phyloP scores from a whole-genome alignment of 2,113 vertebrate species.

The Parotia lawesii region DNA sequence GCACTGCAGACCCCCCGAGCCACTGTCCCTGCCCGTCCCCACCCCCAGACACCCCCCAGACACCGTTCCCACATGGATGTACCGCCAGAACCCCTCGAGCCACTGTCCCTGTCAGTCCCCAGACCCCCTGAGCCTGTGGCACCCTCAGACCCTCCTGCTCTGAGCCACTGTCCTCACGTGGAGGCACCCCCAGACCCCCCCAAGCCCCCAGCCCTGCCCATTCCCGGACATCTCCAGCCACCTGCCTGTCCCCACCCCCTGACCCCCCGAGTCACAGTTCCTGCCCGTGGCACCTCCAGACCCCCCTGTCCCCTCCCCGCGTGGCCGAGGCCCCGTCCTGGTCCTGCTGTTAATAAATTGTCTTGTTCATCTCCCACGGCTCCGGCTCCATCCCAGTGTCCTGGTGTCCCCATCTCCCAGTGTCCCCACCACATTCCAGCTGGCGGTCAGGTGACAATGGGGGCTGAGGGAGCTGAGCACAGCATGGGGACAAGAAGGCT shows the following conservation, averaged over 20 bases:
- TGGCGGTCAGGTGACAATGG: too few species aligned
- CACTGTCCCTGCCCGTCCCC: too few species aligned
- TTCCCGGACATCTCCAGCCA: neutral
- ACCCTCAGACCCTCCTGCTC: neutral
- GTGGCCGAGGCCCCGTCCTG: neutral
- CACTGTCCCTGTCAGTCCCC: neutral
- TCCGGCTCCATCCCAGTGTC: neutral
- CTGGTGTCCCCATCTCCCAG: neutral
- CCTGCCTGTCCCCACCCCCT: neutral
- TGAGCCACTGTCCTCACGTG: neutral
- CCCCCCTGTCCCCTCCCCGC: neutral
- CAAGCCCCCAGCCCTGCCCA: neutral
- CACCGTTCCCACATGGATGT: neutral
- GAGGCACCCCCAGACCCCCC: neutral
- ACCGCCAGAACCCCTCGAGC: neutral
- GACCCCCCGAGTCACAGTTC: neutral
- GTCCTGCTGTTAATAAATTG: neutral
- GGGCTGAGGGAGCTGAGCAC: neutral
- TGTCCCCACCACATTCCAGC: neutral
- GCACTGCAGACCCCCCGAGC: too few species aligned
- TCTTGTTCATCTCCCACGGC: neutral
- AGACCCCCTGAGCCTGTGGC: neutral
- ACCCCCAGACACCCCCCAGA: neutral
- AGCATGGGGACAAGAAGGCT: neutral
- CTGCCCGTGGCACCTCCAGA: neutral